Evolutionary conservation across 2,113 vertebrate species (phyloP).

Genomic region (Melanerpes formicivorus): DNA sequence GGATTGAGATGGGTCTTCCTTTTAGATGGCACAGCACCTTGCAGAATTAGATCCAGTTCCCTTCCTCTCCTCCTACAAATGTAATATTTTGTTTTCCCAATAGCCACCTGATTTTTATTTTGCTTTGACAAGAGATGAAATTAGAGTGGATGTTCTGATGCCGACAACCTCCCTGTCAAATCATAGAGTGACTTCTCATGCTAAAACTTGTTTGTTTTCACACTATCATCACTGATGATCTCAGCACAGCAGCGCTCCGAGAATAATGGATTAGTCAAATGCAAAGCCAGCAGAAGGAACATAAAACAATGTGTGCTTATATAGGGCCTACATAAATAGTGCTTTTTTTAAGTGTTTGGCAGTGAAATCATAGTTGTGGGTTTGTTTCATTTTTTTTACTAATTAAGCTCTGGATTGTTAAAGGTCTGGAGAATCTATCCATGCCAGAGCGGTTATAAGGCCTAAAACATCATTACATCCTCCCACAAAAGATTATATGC

Average conservation of each 20-base stretch:
- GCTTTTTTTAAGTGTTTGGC: conserved; percentile 69
- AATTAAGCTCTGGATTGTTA: conserved; percentile 42
- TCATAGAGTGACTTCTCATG: conserved; percentile 67
- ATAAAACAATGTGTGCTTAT: conserved; percentile 73
- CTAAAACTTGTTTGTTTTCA: conserved; percentile 74
- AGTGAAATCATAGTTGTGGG: conserved; percentile 67
- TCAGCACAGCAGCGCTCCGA: conserved; percentile 32
- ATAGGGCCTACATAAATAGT: conserved; percentile 72
- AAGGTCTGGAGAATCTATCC: background rate
- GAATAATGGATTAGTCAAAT: conserved; percentile 73
- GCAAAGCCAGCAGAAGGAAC: conserved; percentile 64
- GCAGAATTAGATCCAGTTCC: background rate
- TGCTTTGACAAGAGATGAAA: conserved; percentile 61
- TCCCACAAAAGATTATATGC: background rate
- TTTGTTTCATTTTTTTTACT: conserved; percentile 32
- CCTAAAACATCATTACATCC: background rate
- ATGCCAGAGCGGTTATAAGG: background rate
- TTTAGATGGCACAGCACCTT: background rate
- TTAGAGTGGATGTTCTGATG: conserved; percentile 61
- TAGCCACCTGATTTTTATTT: conserved; percentile 15
- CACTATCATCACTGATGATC: conserved; percentile 66
- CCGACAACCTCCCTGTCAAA: conserved; percentile 69
- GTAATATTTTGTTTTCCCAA: background rate
- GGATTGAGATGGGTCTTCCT: background rate
- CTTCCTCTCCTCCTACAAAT: background rate